These are phyloP conservation scores for Euphonia xanthogaster DNA, from an alignment of 2,797 vertebrate species.

Conservation along the genomic window DNA sequence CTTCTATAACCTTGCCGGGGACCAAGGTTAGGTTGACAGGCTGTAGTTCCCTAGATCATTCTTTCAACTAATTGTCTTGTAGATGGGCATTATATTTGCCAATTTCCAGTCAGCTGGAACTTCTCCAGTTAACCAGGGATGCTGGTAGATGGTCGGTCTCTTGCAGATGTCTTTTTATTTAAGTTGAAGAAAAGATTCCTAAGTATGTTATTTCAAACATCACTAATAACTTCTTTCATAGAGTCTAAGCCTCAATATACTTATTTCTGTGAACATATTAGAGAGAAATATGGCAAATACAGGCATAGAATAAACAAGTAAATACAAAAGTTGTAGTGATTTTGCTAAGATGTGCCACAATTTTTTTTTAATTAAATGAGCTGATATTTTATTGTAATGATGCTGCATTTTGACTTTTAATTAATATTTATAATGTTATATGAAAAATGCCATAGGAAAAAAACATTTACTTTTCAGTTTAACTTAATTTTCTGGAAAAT, in stretches of 20 bases:
- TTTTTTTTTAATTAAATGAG: fast-evolving
- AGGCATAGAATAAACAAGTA: not conserved
- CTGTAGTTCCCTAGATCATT: not conserved
- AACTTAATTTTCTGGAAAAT: not conserved
- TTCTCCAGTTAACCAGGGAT: not conserved
- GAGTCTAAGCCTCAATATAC: not conserved
- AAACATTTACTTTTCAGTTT: not conserved
- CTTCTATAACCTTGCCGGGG: not conserved
- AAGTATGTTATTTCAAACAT: not conserved
- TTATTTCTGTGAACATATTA: not conserved
- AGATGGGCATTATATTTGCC: not conserved
- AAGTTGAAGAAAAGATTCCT: not conserved
- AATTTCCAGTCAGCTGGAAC: not conserved
- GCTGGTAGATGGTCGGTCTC: not conserved
- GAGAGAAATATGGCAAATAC: not conserved
- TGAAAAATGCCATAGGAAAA: not conserved
- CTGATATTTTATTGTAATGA: not conserved
- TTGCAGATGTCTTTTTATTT: not conserved
- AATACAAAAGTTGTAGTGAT: not conserved
- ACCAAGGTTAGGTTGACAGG: not conserved
- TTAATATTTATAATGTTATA: not conserved
- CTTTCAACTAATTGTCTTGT: not conserved
- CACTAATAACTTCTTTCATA: not conserved
- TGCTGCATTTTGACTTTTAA: not conserved
- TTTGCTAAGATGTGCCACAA: not conserved